These are phyloP conservation scores for Gnathonemus echidnorhynchus DNA, from an alignment of 2,113 vertebrate genomes.

Conservation along the genomic window DNA sequence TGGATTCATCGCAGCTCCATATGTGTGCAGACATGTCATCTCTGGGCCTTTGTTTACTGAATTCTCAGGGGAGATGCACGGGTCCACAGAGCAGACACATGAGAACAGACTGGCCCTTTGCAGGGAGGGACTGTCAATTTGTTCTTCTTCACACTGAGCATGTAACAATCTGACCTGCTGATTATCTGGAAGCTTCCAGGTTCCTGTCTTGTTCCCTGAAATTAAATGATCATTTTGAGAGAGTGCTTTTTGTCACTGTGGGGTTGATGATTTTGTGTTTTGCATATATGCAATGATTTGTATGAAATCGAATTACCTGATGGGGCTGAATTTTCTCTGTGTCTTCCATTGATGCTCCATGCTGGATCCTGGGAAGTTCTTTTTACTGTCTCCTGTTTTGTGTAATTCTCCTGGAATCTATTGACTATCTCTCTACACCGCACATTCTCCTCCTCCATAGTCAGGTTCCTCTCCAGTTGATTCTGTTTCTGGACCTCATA, in stretches of 20 bases:
- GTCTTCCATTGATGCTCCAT: not conserved
- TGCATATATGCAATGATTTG: not conserved
- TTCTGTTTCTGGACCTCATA: not conserved
- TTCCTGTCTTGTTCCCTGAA: not conserved
- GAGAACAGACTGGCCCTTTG: not conserved
- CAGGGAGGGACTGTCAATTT: not conserved
- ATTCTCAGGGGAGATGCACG: not conserved
- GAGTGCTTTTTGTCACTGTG: not conserved
- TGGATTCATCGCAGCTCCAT: not conserved
- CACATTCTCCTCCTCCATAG: not conserved
- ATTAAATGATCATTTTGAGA: not conserved
- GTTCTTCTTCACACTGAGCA: not conserved
- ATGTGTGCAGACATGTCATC: not conserved
- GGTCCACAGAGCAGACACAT: not conserved
- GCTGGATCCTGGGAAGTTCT: not conserved
- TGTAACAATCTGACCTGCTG: not conserved
- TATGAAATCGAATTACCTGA: not conserved
- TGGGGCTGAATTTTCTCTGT: too few species aligned
- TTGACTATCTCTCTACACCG: not conserved
- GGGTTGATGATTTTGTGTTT: not conserved
- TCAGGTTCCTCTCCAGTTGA: not conserved
- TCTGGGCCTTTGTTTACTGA: not conserved
- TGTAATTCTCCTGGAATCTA: not conserved
- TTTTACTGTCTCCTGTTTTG: not conserved
- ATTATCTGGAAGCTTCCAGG: not conserved